phyloP scores from a whole-genome alignment of 2,113 vertebrate species.

The Macquaria australasica region DNA sequence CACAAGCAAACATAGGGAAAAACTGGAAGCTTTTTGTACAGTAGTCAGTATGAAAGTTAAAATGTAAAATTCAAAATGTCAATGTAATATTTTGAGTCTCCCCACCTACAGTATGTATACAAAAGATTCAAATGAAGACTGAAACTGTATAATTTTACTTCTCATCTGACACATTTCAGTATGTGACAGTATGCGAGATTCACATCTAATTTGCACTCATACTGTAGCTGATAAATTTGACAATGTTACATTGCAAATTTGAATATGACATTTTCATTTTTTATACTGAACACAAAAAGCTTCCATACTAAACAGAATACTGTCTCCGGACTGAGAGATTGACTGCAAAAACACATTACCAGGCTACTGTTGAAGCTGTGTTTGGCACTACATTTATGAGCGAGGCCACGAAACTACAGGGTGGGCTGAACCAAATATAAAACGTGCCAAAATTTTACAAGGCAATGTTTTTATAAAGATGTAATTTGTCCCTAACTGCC shows the following conservation, averaged over 20 bases:
- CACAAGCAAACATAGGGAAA: constrained; percentile 63
- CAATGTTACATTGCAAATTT: background rate
- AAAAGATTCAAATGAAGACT: background rate
- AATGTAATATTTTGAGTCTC: constrained; percentile 1
- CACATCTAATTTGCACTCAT: background rate
- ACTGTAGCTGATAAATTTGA: constrained; percentile 5
- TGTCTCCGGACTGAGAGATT: constrained; percentile 82
- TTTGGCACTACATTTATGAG: constrained; percentile 47
- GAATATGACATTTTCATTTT: constrained; percentile 26
- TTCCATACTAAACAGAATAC: constrained; percentile 71
- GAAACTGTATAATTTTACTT: background rate
- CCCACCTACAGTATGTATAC: background rate
- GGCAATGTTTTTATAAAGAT: constrained; percentile 47
- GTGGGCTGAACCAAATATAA: constrained; percentile 52
- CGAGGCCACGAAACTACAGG: constrained; percentile 54
- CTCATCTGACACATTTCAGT: background rate
- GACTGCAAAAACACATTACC: constrained; percentile 46
- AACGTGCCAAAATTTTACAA: constrained; percentile 61
- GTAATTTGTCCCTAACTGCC: constrained; percentile 50
- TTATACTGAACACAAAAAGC: constrained; percentile 63
- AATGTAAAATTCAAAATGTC: constrained; percentile 25
- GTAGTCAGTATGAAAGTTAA: background rate
- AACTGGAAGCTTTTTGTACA: constrained; percentile 71
- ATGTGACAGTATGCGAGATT: too few species aligned
- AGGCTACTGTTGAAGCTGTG: constrained; percentile 18